Conservation (phyloP, 2,888 invertebrate genomes). For the Noctua janthe region DNA sequence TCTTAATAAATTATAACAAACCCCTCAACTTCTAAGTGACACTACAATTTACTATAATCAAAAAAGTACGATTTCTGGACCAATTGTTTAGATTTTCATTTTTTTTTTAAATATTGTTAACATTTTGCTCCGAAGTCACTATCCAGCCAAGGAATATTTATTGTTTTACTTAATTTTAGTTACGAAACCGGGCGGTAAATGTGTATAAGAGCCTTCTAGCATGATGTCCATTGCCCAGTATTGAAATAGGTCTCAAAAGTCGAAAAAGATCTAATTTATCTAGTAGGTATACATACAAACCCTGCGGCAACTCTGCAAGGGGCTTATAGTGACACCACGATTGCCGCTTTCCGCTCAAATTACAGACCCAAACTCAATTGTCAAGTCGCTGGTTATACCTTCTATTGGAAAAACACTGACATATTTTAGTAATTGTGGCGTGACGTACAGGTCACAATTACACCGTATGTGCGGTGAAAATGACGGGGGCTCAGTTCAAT, state of each 20-base stretch:
- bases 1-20: neutral
- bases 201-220: neutral
- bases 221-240: neutral
- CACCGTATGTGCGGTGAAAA: conserved; percentile 81
- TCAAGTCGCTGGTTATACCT: conserved; percentile 28
- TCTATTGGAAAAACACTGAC: conserved; percentile 73
- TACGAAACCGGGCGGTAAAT: neutral
- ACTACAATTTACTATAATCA: neutral
- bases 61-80: neutral
- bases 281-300: neutral
- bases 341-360: conserved; percentile 21
- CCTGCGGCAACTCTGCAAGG: neutral
- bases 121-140: neutral
- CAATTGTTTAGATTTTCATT: neutral
- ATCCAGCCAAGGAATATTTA: neutral
- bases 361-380: conserved; percentile 18
- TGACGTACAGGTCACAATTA: conserved; percentile 80
- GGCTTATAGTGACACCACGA: neutral
- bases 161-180: neutral
- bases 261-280: neutral
- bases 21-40: neutral
- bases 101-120: neutral
- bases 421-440: conserved; percentile 83
- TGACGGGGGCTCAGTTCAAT: conserved; percentile 67
- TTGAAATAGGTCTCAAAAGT: neutral